Conservation (phyloP, 2,888 invertebrate species). For the Cosmia trapezina region DNA sequence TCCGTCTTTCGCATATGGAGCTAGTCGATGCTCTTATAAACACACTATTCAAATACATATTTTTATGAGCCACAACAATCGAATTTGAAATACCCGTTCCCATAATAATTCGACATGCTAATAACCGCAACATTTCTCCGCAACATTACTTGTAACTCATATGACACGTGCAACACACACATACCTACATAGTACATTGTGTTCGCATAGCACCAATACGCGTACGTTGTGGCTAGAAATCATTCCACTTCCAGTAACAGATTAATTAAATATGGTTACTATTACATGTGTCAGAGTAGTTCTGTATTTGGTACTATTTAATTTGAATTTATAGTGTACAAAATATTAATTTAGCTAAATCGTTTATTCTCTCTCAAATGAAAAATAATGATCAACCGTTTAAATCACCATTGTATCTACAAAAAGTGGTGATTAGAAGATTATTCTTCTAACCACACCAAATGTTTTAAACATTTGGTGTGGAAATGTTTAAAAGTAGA, state of each 20-base stretch:
- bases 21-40: too few species aligned
- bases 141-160: not conserved
- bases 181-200: not conserved
- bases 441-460: too few species aligned
- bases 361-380: not conserved
- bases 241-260: not conserved
- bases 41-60: too few species aligned
- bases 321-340: too few species aligned
- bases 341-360: too few species aligned
- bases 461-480: too few species aligned
- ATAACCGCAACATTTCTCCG: conserved; percentile 15
- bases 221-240: conserved; percentile 20
- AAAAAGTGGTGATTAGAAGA: not conserved
- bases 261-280: conserved; percentile 17
- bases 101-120: not conserved
- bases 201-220: conserved; percentile 4
- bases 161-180: conserved; percentile 27
- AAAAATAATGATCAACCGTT: not conserved
- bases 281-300: too few species aligned
- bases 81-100: too few species aligned
- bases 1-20: too few species aligned
- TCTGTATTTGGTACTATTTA: too few species aligned
- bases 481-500: not conserved
- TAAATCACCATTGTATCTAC: not conserved
- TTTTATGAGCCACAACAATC: too few species aligned